Conservation (phyloP, 2,113 vertebrate genomes). For the Carlito syrichta region DNA sequence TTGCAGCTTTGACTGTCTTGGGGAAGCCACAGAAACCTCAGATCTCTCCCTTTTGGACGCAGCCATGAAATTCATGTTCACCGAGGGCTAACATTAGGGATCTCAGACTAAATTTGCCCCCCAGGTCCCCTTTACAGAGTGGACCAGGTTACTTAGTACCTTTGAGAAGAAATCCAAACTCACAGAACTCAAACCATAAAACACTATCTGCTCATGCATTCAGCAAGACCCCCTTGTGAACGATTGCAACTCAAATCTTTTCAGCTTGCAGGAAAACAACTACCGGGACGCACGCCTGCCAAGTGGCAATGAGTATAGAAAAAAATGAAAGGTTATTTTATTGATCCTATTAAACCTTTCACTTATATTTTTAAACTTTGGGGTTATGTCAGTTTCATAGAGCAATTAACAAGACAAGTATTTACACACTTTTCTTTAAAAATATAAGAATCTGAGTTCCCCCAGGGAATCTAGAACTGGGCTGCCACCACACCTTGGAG, state of each 20-base stretch:
- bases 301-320: neutral
- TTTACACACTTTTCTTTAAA: neutral
- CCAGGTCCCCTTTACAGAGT: neutral
- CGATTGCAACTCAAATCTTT: neutral
- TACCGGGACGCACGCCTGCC: neutral
- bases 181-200: constrained; percentile 1
- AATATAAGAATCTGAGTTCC: neutral
- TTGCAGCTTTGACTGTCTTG: neutral
- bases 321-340: neutral
- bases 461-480: neutral
- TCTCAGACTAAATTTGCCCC: neutral
- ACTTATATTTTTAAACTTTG: neutral
- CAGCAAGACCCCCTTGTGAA: neutral
- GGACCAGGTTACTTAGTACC: neutral
- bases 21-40: neutral
- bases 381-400: neutral
- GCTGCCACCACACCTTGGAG: neutral
- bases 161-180: neutral
- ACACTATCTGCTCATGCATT: neutral
- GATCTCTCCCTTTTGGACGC: neutral
- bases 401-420: neutral
- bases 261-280: neutral
- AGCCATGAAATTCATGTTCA: neutral
- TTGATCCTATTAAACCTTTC: neutral
- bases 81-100: neutral